Evolutionary conservation across 2,113 vertebrate genomes (phyloP), one percentile per base, ranked within the genome.

Genomic region (Cheilinus undulatus): DNA sequence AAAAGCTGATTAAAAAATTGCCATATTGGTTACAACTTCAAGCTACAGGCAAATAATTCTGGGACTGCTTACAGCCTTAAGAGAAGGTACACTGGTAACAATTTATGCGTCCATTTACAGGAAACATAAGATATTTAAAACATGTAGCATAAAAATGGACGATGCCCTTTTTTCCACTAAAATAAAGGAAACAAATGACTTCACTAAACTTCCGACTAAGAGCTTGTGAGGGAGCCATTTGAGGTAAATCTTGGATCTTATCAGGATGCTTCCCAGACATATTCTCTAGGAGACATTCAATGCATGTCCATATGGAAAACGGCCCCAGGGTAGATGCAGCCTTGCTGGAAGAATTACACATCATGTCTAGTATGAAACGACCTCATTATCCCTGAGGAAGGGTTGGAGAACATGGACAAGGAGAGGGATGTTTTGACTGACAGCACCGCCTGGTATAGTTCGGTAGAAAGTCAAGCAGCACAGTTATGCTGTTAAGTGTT

Each of bases 281-380:
- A 46, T 34, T 9, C 32, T 45, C 36, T 7, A 14, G 12, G 24
- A 42, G 9, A 28, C 54, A 73, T 49, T 61, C 46, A 0, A 0
- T 10, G 5, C 50, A 63, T 19, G 7, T 62, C 40, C 10, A 40
- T 24, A 5, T 32, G 10, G 49, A 19, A 48, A 20, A 36, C 42
- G 19, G 46, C 30, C 34, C 19, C 11, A 1, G 24, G 36, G 13
- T 17, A 51, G 32, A 75, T 3, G 7, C 45, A 24, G 20, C 54
- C 49, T 45, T 0, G 7, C 23, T 53, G 38, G 28, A 74, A 17
- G 77, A 80, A 14, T 63, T 54, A 34, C 24, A 70, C 26, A 63
- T 64, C 38, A n/a, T 26, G 10, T 69, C 23, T 28, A 28, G 53
- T 32, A 54, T 70, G 36, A 46, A 34, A 58, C 27, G 4, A 51